Evolutionary conservation across 1,140 invertebrate genomes (phyloP), one percentile per base, ranked within the genome.

Genomic region (Orussus abietinus): DNA sequence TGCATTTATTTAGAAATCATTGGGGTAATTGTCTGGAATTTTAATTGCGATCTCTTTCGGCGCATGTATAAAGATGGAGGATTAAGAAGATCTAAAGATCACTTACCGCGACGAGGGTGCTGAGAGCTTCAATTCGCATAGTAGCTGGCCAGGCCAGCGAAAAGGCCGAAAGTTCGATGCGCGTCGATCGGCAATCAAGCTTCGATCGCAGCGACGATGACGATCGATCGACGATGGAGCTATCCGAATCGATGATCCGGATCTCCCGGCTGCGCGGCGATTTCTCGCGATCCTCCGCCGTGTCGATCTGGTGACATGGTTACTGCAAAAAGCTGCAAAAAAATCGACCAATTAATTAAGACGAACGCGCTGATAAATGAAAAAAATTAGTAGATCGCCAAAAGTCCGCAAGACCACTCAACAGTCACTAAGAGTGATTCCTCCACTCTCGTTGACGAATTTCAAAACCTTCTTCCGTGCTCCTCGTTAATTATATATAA

Each of bases 71-170:
- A 14, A 14, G 12, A 31, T 31, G 5, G 14, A 31, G 6, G 5
- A 31, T 18, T 32, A 32, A 45, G 26, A 2, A 33, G 14, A 40
- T 26, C 43, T 46, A 26, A 21, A 41, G 31, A 34, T 42, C 6
- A 54, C 64, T 69, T 57, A 73, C 70, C 70, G 69, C 70, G 65
- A 70, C 62, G 56, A 71, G 59, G 65, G 59, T 56, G 53, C 60
- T 57, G 62, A 68, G 64, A 71, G 62, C 70, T 69, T 64, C 69
- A 72, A 73, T 73, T 73, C 65, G 69, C 70, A 73, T 73, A 72
- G 69, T 73, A 73, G 70, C 69, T 73, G 69, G 69, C 69, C 70
- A 61, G 66, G 67, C 69, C 70, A 72, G 69, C 68, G 53, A 52
- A 42, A 57, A 70, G 67, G 70, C 68, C 67, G 65, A 64, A 55